Conservation (phyloP, 2,113 vertebrate genomes). For the Ailuropoda melanoleuca region DNA sequence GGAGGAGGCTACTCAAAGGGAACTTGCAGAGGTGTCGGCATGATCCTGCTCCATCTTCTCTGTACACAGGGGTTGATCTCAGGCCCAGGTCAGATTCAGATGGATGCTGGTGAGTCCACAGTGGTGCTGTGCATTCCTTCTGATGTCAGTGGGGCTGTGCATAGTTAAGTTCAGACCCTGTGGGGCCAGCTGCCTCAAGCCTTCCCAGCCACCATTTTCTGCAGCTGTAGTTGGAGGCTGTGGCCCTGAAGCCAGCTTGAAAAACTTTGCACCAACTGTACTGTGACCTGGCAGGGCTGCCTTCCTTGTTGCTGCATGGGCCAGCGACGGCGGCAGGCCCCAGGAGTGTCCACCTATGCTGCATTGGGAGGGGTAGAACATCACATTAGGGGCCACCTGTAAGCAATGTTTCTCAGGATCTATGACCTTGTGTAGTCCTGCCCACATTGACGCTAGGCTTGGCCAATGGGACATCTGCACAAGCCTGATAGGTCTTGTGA, state of each 20-base stretch:
- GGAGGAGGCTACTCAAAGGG: not conserved
- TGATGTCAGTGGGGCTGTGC: not conserved
- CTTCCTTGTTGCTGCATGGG: not conserved
- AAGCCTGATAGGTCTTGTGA: not conserved
- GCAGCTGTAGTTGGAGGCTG: not conserved
- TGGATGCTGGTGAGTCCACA: not conserved
- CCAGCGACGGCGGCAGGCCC: not conserved
- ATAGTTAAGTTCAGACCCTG: not conserved
- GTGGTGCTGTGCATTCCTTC: not conserved
- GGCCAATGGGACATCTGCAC: not conserved
- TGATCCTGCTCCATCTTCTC: not conserved
- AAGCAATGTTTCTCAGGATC: not conserved
- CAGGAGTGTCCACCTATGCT: not conserved
- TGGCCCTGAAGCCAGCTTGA: not conserved
- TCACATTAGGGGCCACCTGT: no score
- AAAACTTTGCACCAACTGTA: not conserved
- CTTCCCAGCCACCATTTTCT: not conserved
- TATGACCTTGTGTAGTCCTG: not conserved
- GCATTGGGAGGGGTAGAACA: not conserved
- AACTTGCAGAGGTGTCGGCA: not conserved
- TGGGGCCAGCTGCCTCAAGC: not conserved
- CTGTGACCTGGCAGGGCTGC: not conserved
- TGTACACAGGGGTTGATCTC: not conserved
- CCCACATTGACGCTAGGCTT: not conserved
- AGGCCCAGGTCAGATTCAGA: not conserved